Evolutionary conservation across 2,797 vertebrate genomes (phyloP), one percentile per base, ranked within the genome.

Genomic region (Melanotaenia trifasciata): DNA sequence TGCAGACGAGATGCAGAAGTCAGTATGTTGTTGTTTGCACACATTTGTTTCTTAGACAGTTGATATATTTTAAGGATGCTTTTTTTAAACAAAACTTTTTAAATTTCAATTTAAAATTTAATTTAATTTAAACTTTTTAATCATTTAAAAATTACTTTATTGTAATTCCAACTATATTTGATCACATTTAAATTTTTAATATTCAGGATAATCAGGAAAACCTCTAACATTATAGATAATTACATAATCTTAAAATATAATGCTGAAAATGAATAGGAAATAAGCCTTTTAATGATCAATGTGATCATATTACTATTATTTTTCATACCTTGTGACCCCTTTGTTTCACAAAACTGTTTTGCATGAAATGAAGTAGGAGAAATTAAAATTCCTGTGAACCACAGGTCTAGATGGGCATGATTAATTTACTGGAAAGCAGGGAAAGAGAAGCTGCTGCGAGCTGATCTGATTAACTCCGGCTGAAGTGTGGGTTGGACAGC

Each of bases 381-480:
- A 58, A 72, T 65, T 79, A 32, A 65, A 59, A 59, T 56, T 51
- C 57, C 64, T 24, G 60, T 57, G 45, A 64, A 53, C 63, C 73
- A 20, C 56, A 61, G 73, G 47, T 72, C 53, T 50, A 68, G 71
- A 78, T 26, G 38, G 60, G 22, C 58, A 30, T 58, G 63, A 61
- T 56, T 72, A 57, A 80, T 81, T 84, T 76, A 83, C 76, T 64
- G 69, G 66, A 65, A 59, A n/a, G 8, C 53, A 70, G 62, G 62
- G 70, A 65, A 45, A 79, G 66, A 79, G 51, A 74, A 64, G 72
- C 58, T 76, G 57, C 66, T 16, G 45, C 51, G 59, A 67, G 60
- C 74, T 68, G 78, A 84, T 72, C 73, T 78, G 72, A 87, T 81
- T 72, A 83, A 78, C 72, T 35, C 24, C 20, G 68, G 67, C 66